Conservation (phyloP, 1,140 invertebrate species). For the Temnothorax curvispinosus region DNA sequence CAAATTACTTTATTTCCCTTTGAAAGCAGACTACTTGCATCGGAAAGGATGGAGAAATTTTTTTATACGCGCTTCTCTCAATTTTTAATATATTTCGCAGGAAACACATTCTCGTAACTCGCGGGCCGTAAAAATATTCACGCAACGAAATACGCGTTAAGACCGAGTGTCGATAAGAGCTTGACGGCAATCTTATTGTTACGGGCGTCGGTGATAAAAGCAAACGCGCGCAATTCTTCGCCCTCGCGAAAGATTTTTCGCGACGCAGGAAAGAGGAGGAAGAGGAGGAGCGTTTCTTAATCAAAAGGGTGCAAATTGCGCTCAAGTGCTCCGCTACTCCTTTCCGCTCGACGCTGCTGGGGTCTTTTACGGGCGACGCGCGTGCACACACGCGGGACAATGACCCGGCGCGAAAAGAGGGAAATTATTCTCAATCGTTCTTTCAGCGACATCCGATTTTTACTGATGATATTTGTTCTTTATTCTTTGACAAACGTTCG, state of each 20-base stretch:
- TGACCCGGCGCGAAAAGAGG: constrained; percentile 4
- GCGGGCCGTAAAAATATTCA: not conserved
- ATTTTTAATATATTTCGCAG: not conserved
- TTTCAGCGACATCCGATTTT: constrained; percentile 37
- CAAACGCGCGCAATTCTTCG: not conserved
- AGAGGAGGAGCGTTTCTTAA: constrained; percentile 1
- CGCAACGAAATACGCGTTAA: not conserved
- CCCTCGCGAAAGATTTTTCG: constrained; percentile 1
- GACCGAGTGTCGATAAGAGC: constrained; percentile 6
- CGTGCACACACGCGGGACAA: not conserved
- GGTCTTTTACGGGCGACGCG: not conserved
- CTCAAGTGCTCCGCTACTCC: not conserved
- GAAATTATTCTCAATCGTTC: constrained; percentile 19
- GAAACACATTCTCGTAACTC: not conserved
- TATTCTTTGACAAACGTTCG: constrained; percentile 22
- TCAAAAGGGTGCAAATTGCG: constrained; percentile 43
- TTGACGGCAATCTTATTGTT: constrained; percentile 2
- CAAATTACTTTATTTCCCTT: not conserved
- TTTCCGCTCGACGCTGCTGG: not conserved
- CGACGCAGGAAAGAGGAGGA: not conserved
- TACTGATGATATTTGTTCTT: constrained; percentile 42
- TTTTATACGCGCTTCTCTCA: not conserved
- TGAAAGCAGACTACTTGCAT: not conserved
- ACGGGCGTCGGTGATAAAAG: constrained; percentile 19
- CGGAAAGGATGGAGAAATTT: not conserved